Evolutionary conservation across 2,888 invertebrate species (phyloP).

Genomic region (Drosophila paracracens): DNA sequence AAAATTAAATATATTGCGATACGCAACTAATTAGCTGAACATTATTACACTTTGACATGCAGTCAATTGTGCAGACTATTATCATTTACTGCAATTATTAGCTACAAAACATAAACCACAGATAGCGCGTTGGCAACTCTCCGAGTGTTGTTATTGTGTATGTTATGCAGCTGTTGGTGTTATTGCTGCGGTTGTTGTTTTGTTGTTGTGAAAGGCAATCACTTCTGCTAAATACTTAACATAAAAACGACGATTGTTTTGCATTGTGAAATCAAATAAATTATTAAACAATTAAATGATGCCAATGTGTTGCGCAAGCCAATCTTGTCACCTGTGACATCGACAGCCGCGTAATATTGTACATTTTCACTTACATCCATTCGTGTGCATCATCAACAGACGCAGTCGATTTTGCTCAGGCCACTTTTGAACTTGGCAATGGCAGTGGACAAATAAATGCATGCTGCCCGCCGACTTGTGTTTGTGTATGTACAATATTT

Average conservation of each 20-base stretch:
- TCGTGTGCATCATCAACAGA: slow-evolving; percentile 29
- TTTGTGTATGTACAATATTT: slow-evolving; percentile 25
- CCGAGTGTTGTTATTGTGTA: slow-evolving; percentile 11
- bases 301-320: slow-evolving; percentile 29
- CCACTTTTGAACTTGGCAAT: slow-evolving; percentile 70
- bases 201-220: slow-evolving; percentile 52
- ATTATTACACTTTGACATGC: neutral
- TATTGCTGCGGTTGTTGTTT: slow-evolving; percentile 39
- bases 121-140: slow-evolving; percentile 51
- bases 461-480: slow-evolving; percentile 33
- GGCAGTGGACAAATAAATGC: slow-evolving; percentile 53
- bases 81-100: neutral
- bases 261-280: slow-evolving; percentile 53
- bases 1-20: slow-evolving; percentile 8
- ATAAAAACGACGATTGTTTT: slow-evolving; percentile 54
- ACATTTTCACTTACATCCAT: slow-evolving; percentile 5
- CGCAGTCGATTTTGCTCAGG: slow-evolving; percentile 38
- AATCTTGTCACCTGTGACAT: slow-evolving; percentile 28
- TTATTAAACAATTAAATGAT: slow-evolving; percentile 39
- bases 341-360: slow-evolving; percentile 18
- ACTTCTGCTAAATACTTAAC: slow-evolving; percentile 43
- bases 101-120: neutral
- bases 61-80: slow-evolving; percentile 5
- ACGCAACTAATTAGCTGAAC: neutral
- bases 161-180: slow-evolving; percentile 54